Base-by-base conservation (phyloP, 2,797 vertebrate species). In the Acanthurus lineatus region DNA sequence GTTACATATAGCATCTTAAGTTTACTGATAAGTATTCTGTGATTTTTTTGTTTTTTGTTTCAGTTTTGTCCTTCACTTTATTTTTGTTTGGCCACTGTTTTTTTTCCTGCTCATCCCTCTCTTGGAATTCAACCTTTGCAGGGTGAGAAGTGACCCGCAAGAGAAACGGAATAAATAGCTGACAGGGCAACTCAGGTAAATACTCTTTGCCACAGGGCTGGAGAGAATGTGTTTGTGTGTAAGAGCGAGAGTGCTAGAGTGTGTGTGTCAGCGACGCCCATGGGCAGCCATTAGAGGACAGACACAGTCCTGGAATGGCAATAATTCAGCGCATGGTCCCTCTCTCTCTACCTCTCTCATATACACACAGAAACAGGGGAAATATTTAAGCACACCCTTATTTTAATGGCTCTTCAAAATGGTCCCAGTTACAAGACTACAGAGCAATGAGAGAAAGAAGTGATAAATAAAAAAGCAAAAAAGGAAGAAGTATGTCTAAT, bases 221-320 rank as follows among this genome's bases (percentile, higher is more conserved):
- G 44, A 71, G 12, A 4, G 47, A 20, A 25, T 54, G 38, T 9
- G 67, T 51, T 45, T 54, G 48, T 73, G 62, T 35, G 42, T 56
- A 57, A 49, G 69, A 51, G 51, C 44, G 57, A 60, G 63, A 35
- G 58, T 62, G 32, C 47, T 42, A 19, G 66, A 20, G 72, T 59
- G 44, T 54, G 78, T 28, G 62, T 56, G 28, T 40, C 16, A 15
- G n/a, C 2, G 42, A 67, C 63, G 40, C 52, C 58, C 57, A 32
- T 58, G 59, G 53, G 25, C 70, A 77, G 69, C 63, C 75, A 75
- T 85, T 85, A 81, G 53, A 85, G 40, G 38, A 64, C 58, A 69
- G 75, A 14, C 48, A 52, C 9, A 48, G 45, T 77, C 28, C 52
- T 63, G 47, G 48, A 81, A 54, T 73, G 35, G 17, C 61, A 57